These are phyloP conservation scores for Parascotia fuliginaria DNA, from an alignment of 2,888 invertebrate genomes.

Conservation along the genomic window DNA sequence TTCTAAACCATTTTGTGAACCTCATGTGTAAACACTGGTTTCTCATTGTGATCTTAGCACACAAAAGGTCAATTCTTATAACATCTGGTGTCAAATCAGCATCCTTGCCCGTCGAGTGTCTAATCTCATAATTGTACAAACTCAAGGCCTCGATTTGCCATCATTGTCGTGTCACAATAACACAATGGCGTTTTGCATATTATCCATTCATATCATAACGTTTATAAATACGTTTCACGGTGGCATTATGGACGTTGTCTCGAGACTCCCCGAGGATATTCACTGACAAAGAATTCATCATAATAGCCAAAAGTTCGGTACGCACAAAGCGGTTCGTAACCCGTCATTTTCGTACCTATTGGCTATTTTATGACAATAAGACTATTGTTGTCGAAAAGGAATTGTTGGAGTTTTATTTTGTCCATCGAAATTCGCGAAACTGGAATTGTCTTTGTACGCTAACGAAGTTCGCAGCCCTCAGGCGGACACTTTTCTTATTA, in stretches of 20 bases:
- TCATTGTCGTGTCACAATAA: conserved; percentile 61
- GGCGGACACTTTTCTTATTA: conserved; percentile 53
- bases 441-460: conserved; percentile 80
- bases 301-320: conserved; percentile 75
- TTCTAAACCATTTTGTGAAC: conserved; percentile 18
- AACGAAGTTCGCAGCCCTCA: conserved; percentile 65
- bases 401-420: conserved; percentile 72
- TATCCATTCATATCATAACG: conserved; percentile 84
- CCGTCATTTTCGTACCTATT: conserved; percentile 84
- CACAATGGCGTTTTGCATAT: conserved; percentile 71
- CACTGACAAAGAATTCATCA: conserved; percentile 75
- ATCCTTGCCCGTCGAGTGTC: conserved; percentile 59
- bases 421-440: conserved; percentile 77
- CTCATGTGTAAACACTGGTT: conserved; percentile 26
- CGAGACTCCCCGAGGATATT: conserved; percentile 79
- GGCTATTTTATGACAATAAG: conserved; percentile 84
- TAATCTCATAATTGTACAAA: conserved; percentile 76
- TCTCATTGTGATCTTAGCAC: conserved; percentile 43
- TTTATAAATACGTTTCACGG: conserved; percentile 81
- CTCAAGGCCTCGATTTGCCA: conserved; percentile 64
- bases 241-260: conserved; percentile 76
- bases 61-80: conserved; percentile 53
- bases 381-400: conserved; percentile 67
- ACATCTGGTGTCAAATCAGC: conserved; percentile 52
- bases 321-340: conserved; percentile 76